Evolutionary conservation across 2,113 vertebrate genomes (phyloP).

Genomic region (Formicarius rufipectus): DNA sequence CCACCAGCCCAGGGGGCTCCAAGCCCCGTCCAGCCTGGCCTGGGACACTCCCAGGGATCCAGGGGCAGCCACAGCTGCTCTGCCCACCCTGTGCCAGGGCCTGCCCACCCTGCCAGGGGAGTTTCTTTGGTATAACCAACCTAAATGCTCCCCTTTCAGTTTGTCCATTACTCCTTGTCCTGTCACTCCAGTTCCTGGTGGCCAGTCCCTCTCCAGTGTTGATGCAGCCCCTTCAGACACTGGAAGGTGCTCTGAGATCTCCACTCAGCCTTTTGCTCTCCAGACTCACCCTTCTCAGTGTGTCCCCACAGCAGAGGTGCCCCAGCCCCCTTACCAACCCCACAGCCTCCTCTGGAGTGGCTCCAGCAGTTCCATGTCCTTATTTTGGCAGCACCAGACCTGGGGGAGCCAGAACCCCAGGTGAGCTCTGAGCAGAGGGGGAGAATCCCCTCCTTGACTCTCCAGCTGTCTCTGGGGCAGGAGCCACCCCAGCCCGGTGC

Average conservation of each 20-base stretch:
- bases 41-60: background rate
- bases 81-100: background rate
- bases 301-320: background rate
- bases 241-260: background rate
- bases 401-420: background rate
- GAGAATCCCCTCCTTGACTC: background rate
- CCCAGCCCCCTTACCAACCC: fast-evolving
- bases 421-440: background rate
- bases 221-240: background rate
- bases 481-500: fast-evolving
- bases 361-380: background rate
- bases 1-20: background rate
- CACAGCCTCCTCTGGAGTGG: fast-evolving
- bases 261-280: background rate
- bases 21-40: background rate
- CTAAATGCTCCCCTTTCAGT: background rate
- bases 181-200: background rate
- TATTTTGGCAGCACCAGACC: background rate
- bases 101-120: background rate
- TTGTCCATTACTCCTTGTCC: background rate
- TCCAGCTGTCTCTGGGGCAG: background rate
- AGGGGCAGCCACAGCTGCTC: background rate
- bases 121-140: background rate
- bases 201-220: background rate
- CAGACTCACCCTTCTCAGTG: background rate